phyloP scores from a whole-genome alignment of 2,113 vertebrate genomes.

The Xenopus borealis region DNA sequence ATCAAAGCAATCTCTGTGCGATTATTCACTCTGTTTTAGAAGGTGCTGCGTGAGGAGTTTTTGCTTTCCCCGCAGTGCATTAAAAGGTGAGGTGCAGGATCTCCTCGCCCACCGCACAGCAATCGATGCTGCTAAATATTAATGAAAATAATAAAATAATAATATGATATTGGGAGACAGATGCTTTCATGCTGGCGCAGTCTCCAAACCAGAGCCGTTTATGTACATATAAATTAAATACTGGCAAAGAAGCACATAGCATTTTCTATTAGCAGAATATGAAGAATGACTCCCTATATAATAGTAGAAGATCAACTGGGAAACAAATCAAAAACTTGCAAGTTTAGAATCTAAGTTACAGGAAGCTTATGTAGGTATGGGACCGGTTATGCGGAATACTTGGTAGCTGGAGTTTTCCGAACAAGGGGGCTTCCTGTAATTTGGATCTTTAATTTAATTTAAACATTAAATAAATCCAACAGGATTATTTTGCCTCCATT shows the following conservation, averaged over 20 bases:
- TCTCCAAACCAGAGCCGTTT: slow-evolving; percentile 1
- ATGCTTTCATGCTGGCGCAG: slow-evolving; percentile 12
- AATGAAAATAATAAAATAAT: slow-evolving; percentile 39
- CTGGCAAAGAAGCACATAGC: not conserved
- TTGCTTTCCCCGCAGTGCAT: not conserved
- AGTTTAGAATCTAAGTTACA: too few species aligned
- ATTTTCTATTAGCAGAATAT: slow-evolving; percentile 9
- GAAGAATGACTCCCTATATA: slow-evolving; percentile 11
- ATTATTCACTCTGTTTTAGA: not conserved
- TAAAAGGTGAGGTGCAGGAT: slow-evolving; percentile 1
- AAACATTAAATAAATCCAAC: too few species aligned
- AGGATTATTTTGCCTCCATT: too few species aligned
- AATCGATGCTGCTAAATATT: slow-evolving; percentile 34
- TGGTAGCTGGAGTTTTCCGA: too few species aligned
- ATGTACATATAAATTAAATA: slow-evolving; percentile 8
- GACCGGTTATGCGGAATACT: too few species aligned
- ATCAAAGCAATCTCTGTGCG: not conserved
- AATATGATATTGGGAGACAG: slow-evolving; percentile 14
- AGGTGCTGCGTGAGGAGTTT: not conserved
- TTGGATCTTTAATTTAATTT: too few species aligned
- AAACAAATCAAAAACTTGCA: not conserved
- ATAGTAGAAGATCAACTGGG: not conserved
- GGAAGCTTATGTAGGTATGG: too few species aligned
- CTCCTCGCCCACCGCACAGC: slow-evolving; percentile 14
- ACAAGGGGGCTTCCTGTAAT: too few species aligned